Conservation (phyloP, 2,113 vertebrate species). For the Hippoglossus stenolepis region DNA sequence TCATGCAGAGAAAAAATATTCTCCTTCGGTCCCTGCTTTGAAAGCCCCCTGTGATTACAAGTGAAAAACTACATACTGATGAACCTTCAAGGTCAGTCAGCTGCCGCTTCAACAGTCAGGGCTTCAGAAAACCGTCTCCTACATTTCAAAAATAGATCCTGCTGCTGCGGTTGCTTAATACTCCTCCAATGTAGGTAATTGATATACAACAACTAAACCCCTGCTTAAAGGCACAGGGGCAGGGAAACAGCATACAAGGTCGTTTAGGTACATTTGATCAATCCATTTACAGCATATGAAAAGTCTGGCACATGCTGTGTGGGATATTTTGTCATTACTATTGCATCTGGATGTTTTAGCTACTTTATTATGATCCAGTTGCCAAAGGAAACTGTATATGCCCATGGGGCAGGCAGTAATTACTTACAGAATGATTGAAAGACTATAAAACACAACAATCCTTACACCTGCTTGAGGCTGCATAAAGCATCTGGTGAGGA, state of each 20-base stretch:
- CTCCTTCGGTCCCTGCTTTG: constrained; percentile 60
- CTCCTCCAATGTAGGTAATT: constrained; percentile 7
- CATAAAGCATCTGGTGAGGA: not conserved
- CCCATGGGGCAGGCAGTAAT: constrained; percentile 5
- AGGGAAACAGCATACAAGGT: not conserved
- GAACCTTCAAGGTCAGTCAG: constrained; percentile 71
- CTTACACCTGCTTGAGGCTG: not conserved
- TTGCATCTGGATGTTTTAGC: constrained; percentile 11
- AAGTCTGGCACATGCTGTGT: not conserved
- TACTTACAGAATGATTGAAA: constrained; percentile 24
- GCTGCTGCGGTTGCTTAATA: constrained; percentile 17
- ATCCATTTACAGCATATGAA: constrained; percentile 21
- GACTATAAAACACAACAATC: constrained; percentile 15
- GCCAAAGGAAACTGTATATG: not conserved
- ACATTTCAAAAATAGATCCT: constrained; percentile 42
- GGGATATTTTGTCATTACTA: constrained; percentile 12
- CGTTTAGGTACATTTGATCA: constrained; percentile 19
- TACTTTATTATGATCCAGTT: constrained; percentile 15
- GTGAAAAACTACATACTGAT: constrained; percentile 72
- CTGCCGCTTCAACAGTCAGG: constrained; percentile 24
- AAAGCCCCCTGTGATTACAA: constrained; percentile 58
- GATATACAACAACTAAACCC: not conserved
- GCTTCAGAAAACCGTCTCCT: constrained; percentile 31
- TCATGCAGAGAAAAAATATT: constrained; percentile 75
- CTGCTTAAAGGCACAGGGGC: constrained; percentile 24